Percentiles rank a stretch among this genome's conserved stretches.
Conservation (phyloP, 2,888 invertebrate species). For the Choristoneura rosaceana region DNA sequence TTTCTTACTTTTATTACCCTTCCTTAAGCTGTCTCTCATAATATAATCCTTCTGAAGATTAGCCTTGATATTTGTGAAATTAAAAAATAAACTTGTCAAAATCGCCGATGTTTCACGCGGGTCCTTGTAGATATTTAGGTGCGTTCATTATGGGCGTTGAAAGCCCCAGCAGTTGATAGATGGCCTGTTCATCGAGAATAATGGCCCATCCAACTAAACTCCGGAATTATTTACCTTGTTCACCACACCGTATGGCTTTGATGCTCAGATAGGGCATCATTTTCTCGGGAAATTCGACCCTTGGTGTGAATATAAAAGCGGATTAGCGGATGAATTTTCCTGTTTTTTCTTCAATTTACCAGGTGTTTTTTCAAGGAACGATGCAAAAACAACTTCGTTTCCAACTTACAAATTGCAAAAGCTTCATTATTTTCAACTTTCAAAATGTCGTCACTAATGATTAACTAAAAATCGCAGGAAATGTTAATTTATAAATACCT, state of each 20-base stretch:
- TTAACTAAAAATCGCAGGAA: not conserved
- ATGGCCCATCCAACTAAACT: conserved; percentile 68
- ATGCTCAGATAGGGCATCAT: conserved; percentile 41
- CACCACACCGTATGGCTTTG: conserved; percentile 51
- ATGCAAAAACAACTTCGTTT: not conserved
- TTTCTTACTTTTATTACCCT: not conserved
- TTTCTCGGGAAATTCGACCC: conserved; percentile 36
- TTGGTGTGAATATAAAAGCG: conserved; percentile 34
- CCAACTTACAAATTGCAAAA: no score
- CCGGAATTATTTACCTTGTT: conserved; percentile 60
- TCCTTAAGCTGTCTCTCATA: not conserved
- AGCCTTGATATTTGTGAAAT: not conserved
- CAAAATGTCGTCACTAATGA: no score
- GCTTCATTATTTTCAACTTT: no score
- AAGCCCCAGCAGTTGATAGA: conserved; percentile 70
- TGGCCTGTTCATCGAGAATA: conserved; percentile 72
- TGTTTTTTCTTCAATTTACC: conserved; percentile 13
- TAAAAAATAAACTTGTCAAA: conserved; percentile 37
- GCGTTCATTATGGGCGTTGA: conserved; percentile 69
- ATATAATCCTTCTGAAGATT: not conserved
- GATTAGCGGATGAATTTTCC: conserved; percentile 20
- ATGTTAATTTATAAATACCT: not conserved
- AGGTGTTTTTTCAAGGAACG: not conserved
- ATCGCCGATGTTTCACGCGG: conserved; percentile 47
- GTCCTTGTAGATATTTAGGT: conserved; percentile 49